Conservation (phyloP, 2,113 vertebrate genomes). For the Ancistrus triradiatus region DNA sequence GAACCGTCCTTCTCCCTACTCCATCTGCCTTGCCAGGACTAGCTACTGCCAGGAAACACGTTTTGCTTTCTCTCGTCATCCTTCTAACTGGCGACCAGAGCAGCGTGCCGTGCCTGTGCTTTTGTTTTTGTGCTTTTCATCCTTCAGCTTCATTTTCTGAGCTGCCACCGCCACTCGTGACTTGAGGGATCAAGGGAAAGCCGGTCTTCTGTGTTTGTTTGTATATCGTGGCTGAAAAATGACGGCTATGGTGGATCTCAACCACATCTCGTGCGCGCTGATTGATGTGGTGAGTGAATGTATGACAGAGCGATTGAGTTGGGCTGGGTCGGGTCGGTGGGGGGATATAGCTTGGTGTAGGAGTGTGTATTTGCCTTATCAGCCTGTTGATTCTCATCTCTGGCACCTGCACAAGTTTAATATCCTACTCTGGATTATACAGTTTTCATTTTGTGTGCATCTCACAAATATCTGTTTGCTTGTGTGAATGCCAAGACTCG, state of each 20-base stretch:
- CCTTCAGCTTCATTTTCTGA: constrained; percentile 9
- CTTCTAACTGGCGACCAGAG: constrained; percentile 3
- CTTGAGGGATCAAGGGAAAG: constrained; percentile 24
- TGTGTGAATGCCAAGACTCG: neutral
- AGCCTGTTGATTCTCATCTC: constrained; percentile 20
- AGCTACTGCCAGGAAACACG: constrained; percentile 20
- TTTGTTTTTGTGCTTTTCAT: neutral
- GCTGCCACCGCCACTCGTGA: constrained; percentile 36
- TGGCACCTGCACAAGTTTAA: neutral
- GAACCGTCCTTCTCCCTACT: constrained; percentile 4
- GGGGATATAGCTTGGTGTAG: neutral
- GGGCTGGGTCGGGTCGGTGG: neutral
- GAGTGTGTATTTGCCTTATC: neutral
- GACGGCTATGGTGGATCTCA: constrained; percentile 54
- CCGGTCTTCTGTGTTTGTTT: neutral
- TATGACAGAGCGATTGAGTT: neutral
- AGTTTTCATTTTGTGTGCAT: no score
- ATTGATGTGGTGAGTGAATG: constrained; percentile 58
- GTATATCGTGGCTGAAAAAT: constrained; percentile 44
- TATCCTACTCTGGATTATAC: neutral
- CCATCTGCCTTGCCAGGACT: constrained; percentile 5
- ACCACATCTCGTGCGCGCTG: constrained; percentile 56
- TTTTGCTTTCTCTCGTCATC: constrained; percentile 9
- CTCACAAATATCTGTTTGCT: neutral
- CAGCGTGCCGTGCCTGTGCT: neutral